Percentiles rank a stretch among this genome's conserved stretches.
phyloP scores from a whole-genome alignment of 37 sponge, comb jelly and placozoan species.

The Chondrilla cf. caribensis region DNA sequence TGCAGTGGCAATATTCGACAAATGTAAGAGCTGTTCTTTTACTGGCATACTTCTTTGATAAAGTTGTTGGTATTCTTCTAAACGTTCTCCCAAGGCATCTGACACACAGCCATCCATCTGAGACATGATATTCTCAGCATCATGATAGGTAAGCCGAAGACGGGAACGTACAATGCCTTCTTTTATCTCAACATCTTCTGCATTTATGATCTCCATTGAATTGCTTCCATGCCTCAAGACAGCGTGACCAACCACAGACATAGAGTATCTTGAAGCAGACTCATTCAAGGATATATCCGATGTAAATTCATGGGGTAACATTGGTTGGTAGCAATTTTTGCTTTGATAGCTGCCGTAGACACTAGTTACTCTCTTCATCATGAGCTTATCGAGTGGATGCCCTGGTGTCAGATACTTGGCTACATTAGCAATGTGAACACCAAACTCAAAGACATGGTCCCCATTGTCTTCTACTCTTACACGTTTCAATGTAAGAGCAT shows the following conservation, averaged over 20 bases:
- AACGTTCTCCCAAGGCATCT: background rate
- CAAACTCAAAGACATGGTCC: conserved; percentile 15
- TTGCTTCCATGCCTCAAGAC: background rate
- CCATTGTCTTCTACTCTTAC: background rate
- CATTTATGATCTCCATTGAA: background rate
- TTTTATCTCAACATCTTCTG: background rate
- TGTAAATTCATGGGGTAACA: conserved; percentile 22
- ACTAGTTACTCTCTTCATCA: conserved; percentile 23
- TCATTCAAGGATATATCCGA: conserved; percentile 28
- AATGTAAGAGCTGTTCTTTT: background rate
- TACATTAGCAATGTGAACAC: conserved; percentile 54
- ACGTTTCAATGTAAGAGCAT: conserved; percentile 35
- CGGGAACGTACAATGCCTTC: conserved; percentile 34
- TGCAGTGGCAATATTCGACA: conserved; percentile 29
- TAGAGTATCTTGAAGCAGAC: background rate
- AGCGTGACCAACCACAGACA: background rate
- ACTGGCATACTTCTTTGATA: background rate
- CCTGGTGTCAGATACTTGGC: background rate
- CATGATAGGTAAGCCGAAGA: conserved; percentile 38
- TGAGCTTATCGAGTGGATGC: conserved; percentile 1
- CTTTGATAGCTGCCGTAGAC: conserved; percentile 31
- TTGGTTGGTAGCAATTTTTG: conserved; percentile 20
- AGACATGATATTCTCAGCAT: conserved; percentile 41
- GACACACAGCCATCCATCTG: background rate
- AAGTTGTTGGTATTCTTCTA: background rate